Evolutionary conservation across 1,140 invertebrate genomes (phyloP), one percentile per base, ranked within the genome.

Genomic region (Zaprionus taronus): DNA sequence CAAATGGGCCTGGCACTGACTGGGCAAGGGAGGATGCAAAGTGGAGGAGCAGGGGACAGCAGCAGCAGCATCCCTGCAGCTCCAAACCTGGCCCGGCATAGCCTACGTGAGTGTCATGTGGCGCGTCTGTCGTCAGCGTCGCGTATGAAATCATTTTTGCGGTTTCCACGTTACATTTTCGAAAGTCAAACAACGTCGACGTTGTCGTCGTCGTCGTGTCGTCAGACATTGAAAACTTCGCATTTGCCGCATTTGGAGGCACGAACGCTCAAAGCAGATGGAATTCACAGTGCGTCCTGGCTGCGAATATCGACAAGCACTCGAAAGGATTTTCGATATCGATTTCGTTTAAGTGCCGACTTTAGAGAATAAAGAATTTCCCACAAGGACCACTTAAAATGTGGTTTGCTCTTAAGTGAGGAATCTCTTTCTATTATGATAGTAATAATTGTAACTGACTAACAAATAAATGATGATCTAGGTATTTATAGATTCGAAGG

Each of bases 91-190:
- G 36, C 41, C 20, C 22, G 4, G n/a, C 17, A 28, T 31, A 14
- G n/a, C 41, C 49, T 49, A 55, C 63, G 55, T 60, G 70, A 31
- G 63, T 70, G 31, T 74, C 28, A 20, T 62, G 12, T 69, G 44
- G 20, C 34, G 15, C 26, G 26, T 49, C 67, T 63, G 60, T 63
- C 61, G 62, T 38, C 31, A 31, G 36, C 47, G 55, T 58, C 70
- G 62, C 70, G 71, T 56, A 55, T 68, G 55, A 73, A 57, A 58
- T 75, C 72, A 64, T 74, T 68, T 69, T 64, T 79, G 65, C 72
- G 73, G 74, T 73, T 62, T 66, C 68, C 44, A 57, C 69, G 41
- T 58, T 66, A 82, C 61, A 82, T 56, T 82, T 70, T 57, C 57
- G 56, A 41, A 82, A 82, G 44, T 51, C 76, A 79, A 79, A 71